Conservation (phyloP, 2,888 invertebrate species). For the Chaitophorus viminalis region DNA sequence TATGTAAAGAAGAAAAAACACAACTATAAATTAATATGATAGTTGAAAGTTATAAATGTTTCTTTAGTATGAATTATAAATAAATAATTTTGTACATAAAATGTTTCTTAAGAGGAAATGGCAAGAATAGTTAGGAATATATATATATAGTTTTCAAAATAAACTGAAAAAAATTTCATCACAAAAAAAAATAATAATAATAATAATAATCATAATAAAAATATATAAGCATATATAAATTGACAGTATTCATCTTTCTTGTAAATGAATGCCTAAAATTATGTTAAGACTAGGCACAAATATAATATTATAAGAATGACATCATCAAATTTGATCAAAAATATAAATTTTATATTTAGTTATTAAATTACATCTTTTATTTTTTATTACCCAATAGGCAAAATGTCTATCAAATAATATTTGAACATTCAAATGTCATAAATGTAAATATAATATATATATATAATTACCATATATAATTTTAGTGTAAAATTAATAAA, state of each 20-base stretch:
- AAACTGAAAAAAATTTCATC: not conserved
- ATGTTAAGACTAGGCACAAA: conserved; percentile 40
- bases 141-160: conserved; percentile 6
- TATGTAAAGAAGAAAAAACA: conserved; percentile 6
- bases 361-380: not conserved
- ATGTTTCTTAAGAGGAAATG: conserved; percentile 1
- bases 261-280: conserved; percentile 30
- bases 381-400: not conserved
- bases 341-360: not conserved
- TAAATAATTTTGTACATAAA: conserved; percentile 48
- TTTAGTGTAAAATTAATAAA: not conserved
- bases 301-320: conserved; percentile 27
- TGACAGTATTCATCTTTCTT: conserved; percentile 41
- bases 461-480: not conserved
- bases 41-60: not conserved
- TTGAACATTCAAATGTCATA: not conserved
- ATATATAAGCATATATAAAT: conserved; percentile 27
- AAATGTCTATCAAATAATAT: not conserved
- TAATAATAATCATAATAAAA: conserved; percentile 16
- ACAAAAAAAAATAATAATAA: conserved; percentile 34
- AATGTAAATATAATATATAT: not conserved
- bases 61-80: conserved; percentile 19
- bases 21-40: conserved; percentile 31
- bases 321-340: conserved; percentile 11
- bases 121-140: conserved; percentile 53